Conservation (phyloP, 2,113 vertebrate genomes). For the Copsychus sechellarum region DNA sequence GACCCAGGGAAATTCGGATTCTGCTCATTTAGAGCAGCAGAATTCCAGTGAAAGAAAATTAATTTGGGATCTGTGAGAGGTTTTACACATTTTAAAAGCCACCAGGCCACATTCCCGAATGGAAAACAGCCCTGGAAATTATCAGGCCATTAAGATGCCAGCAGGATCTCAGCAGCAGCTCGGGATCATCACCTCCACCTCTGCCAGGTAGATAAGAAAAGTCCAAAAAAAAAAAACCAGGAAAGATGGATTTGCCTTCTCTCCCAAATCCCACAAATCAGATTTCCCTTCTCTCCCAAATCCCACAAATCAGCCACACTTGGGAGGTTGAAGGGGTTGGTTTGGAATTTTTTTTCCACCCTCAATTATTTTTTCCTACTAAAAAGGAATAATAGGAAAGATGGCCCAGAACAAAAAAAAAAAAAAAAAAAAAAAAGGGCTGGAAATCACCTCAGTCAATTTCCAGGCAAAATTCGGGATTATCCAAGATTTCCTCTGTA, state of each 20-base stretch:
- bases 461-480: neutral
- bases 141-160: neutral
- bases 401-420: accelerated
- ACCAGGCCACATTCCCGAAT: neutral
- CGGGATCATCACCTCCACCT: neutral
- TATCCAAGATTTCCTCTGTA: neutral
- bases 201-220: neutral
- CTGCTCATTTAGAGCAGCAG: neutral
- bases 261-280: neutral
- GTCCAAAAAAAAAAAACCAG: neutral
- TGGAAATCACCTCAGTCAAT: neutral
- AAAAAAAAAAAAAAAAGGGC: too few relatives aligned
- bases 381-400: neutral
- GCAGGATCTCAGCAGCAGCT: neutral
- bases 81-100: neutral
- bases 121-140: neutral
- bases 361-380: neutral
- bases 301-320: neutral
- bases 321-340: neutral
- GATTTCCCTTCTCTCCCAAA: neutral
- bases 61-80: accelerated
- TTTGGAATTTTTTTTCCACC: neutral
- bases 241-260: neutral
- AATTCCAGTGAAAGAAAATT: neutral
- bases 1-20: neutral